phyloP scores from a whole-genome alignment of 1,140 invertebrate species.

The Cardiocondyla obscurior region DNA sequence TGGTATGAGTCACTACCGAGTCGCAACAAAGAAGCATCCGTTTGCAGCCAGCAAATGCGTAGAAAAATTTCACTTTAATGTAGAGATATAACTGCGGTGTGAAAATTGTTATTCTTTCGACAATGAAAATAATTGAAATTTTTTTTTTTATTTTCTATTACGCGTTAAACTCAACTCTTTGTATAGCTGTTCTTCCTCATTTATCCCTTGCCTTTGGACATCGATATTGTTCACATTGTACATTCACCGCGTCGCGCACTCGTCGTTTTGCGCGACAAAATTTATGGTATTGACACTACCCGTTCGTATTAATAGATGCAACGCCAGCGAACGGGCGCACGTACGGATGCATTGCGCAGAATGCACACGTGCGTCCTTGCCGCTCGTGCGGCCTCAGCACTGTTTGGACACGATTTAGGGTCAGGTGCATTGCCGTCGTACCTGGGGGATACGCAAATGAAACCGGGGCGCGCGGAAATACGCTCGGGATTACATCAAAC shows the following conservation, averaged over 20 bases:
- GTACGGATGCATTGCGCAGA: constrained; percentile 14
- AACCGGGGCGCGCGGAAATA: constrained; percentile 22
- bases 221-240: not conserved
- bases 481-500: constrained; percentile 32
- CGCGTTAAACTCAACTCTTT: not conserved
- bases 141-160: not conserved
- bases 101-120: not conserved
- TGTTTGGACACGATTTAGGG: constrained; percentile 49
- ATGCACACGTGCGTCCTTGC: constrained; percentile 12
- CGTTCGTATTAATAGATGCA: constrained; percentile 66
- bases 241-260: constrained; percentile 4
- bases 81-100: not conserved
- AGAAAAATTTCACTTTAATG: not conserved
- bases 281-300: constrained; percentile 65
- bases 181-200: not conserved
- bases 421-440: constrained; percentile 21
- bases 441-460: constrained; percentile 22
- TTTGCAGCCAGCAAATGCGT: not conserved
- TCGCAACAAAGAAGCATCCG: not conserved
- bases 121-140: not conserved
- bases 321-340: not conserved
- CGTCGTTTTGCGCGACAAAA: constrained; percentile 56
- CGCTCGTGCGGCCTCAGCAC: not conserved
- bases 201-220: not conserved
- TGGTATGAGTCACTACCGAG: not conserved